phyloP scores from a whole-genome alignment of 2,797 vertebrate species.

The Antrozous pallidus region DNA sequence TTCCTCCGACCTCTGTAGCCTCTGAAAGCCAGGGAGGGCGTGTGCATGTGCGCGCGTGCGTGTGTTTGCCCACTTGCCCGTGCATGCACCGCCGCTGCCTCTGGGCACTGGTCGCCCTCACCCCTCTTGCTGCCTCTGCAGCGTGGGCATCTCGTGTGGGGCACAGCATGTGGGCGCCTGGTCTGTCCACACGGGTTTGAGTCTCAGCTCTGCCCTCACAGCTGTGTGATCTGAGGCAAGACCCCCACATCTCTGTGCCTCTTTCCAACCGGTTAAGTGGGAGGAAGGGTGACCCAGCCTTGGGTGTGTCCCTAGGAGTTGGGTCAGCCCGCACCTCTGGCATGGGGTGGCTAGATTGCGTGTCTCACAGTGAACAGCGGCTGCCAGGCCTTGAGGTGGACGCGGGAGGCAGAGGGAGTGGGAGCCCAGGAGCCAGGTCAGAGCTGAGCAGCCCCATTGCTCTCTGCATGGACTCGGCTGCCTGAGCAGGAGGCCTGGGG shows the following conservation, averaged over 20 bases:
- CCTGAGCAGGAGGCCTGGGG: not conserved
- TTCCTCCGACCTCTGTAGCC: not conserved
- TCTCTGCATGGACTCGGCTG: too few species aligned
- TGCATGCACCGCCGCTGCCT: not conserved
- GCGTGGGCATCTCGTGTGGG: not conserved
- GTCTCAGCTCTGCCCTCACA: not conserved
- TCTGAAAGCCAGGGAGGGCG: not conserved
- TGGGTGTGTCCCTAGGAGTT: not conserved
- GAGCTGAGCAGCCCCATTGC: not conserved
- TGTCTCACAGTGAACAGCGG: not conserved
- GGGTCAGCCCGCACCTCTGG: not conserved
- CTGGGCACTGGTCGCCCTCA: not conserved
- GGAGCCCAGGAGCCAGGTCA: not conserved
- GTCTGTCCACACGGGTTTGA: not conserved
- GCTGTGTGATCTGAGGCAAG: not conserved
- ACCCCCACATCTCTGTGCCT: not conserved
- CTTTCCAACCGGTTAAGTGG: not conserved
- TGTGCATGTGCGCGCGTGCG: accelerated
- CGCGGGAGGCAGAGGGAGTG: not conserved
- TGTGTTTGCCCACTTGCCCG: too few species aligned
- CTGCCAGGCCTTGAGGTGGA: not conserved
- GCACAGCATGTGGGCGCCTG: not conserved
- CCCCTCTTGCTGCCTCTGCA: not conserved
- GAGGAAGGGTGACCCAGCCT: not conserved
- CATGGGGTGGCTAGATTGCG: not conserved